Evolutionary conservation across 2,888 invertebrate genomes (phyloP), one percentile per base, ranked within the genome.

Genomic region (Drosophila macrothrix): DNA sequence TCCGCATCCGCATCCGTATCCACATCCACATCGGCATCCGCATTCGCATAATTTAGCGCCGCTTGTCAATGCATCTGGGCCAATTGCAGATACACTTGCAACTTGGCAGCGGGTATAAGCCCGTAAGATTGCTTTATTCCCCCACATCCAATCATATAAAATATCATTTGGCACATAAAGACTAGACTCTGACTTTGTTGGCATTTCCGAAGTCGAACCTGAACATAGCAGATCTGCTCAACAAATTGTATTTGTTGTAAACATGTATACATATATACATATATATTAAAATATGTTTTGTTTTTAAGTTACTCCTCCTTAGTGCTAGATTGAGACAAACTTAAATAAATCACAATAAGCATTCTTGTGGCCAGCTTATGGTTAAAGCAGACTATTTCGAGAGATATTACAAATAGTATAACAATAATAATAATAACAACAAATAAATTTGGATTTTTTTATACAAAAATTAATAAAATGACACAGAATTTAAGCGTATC

Each of bases 1-100:
- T 35, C 28, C 55, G 28, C 55, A 54, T 52, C n/a, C 31, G 6
- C 3, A 37, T 43, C 43, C 43, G n/a, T 43, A 43, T 46, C 53
- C 53, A 14, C 4, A 49, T 50, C 50, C 50, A 19, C 43, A 14
- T 25, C 63, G 37, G 12, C 25, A 39, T 29, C 19, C 55, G 22
- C 35, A 33, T 35, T 22, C 50, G 28, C 72, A 79, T 66, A 79
- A 79, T 76, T 87, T 77, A 72, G 65, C 71, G 41, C 61, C 55
- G 62, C 63, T 74, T 83, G 65, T 74, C 84, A 81, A 65, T 82
- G 80, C 68, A 78, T 54, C 62, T 78, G 82, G 63, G 80, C 63
- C 75, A 78, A 82, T 67, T 83, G 71, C 82, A 77, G 41, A 16
- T 56, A 50, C 41, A 52, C n/a, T 29, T 49, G 54, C 53, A 53